phyloP scores from a whole-genome alignment of 1,140 invertebrate genomes.

The Thereuonema tuberculata region DNA sequence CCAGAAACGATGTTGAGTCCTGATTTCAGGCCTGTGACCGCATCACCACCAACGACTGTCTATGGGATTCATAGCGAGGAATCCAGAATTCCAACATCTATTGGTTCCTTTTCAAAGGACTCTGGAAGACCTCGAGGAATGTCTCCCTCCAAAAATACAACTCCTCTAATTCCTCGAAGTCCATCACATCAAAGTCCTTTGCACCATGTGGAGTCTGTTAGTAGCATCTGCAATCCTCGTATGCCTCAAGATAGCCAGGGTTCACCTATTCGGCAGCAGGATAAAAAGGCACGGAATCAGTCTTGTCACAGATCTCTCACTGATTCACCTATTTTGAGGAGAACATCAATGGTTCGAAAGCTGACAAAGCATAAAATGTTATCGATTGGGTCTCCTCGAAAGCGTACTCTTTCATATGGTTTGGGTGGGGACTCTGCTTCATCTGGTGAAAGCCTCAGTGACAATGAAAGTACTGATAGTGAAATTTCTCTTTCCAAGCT shows the following conservation, averaged over 20 bases:
- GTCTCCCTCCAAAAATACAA: not conserved
- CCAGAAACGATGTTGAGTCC: constrained; percentile 73
- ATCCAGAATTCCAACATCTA: not conserved
- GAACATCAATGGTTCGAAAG: constrained; percentile 34
- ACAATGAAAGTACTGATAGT: constrained; percentile 28
- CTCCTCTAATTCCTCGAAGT: not conserved
- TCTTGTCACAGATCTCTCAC: constrained; percentile 12
- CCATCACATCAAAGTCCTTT: not conserved
- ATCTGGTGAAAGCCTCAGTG: constrained; percentile 1
- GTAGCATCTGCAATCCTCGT: not conserved
- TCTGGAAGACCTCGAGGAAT: not conserved
- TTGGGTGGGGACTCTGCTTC: not conserved
- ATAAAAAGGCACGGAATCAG: not conserved
- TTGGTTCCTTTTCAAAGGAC: not conserved
- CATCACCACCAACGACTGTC: not conserved
- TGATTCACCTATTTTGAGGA: constrained; percentile 28
- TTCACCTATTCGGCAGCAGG: constrained; percentile 13
- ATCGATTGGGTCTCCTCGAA: not conserved
- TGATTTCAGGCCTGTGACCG: constrained; percentile 41
- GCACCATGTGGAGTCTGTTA: not conserved
- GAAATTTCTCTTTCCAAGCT: constrained; percentile 45
- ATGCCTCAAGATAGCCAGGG: constrained; percentile 13
- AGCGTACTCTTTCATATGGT: not conserved
- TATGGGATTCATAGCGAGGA: constrained; percentile 2
- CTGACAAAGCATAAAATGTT: constrained; percentile 5